A percentile compares a stretch with the other conserved stretches of the same genome.
Evolutionary conservation across 2,888 invertebrate species (phyloP).

Genomic region (Melangyna quadrimaculata): DNA sequence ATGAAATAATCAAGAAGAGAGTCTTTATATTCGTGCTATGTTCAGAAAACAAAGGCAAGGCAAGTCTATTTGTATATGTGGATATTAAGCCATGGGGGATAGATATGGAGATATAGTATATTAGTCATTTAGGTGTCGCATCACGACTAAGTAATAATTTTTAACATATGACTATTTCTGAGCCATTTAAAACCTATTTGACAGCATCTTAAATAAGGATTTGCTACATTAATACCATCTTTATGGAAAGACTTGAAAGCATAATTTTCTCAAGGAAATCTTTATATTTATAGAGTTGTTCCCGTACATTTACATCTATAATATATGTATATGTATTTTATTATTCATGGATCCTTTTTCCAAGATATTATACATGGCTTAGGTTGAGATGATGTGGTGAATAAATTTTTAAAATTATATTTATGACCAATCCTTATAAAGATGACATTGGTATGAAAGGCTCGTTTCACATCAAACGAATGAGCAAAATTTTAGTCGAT

Average conservation of each 20-base stretch:
- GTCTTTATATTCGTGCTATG: neutral
- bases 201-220: slow-evolving; percentile 22
- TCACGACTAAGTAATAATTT: slow-evolving; percentile 47
- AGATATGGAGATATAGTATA: slow-evolving; percentile 1
- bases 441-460: neutral
- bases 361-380: neutral
- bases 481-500: no score
- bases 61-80: neutral
- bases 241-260: neutral
- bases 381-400: slow-evolving; percentile 22
- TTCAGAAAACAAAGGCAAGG: neutral
- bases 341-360: neutral
- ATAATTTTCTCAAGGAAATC: neutral
- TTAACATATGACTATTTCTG: slow-evolving; percentile 1
- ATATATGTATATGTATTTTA: no score
- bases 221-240: neutral
- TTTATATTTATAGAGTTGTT: neutral
- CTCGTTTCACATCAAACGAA: neutral
- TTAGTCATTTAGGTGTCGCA: slow-evolving; percentile 37
- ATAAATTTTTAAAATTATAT: slow-evolving; percentile 14
- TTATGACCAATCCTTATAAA: neutral
- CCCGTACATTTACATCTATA: no score
- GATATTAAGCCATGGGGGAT: neutral
- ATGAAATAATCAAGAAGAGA: slow-evolving; percentile 20
- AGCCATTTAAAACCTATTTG: slow-evolving; percentile 41